phyloP scores from a whole-genome alignment of 2,113 vertebrate genomes.

The Anhinga anhinga region DNA sequence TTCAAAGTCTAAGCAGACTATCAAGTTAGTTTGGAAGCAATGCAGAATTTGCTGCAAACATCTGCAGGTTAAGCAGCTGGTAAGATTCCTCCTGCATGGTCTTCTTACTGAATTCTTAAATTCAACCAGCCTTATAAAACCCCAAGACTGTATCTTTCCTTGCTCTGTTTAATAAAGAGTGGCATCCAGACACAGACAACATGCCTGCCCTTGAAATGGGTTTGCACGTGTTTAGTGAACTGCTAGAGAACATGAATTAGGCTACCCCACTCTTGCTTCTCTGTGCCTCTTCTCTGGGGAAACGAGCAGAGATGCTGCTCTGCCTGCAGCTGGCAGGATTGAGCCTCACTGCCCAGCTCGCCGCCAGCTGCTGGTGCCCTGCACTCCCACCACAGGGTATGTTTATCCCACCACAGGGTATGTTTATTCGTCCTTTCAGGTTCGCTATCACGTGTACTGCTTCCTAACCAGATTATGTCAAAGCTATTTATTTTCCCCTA shows the following conservation, averaged over 20 bases:
- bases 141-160: background rate
- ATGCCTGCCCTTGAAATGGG: background rate
- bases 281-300: background rate
- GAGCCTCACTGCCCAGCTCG: background rate
- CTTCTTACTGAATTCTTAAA: background rate
- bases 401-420: background rate
- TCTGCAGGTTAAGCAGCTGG: background rate
- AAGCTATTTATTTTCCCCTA: background rate
- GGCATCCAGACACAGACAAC: background rate
- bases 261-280: background rate
- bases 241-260: background rate
- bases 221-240: background rate
- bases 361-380: background rate
- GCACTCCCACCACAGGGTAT: background rate
- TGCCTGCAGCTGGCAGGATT: background rate
- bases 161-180: background rate
- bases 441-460: background rate
- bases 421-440: background rate
- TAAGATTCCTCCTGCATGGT: background rate
- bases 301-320: background rate
- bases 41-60: background rate
- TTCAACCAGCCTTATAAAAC: background rate
- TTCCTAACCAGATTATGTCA: background rate
- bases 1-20: background rate
- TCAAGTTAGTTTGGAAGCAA: background rate